phyloP scores from a whole-genome alignment of 2,797 vertebrate genomes.

The Bradypodion ventrale region DNA sequence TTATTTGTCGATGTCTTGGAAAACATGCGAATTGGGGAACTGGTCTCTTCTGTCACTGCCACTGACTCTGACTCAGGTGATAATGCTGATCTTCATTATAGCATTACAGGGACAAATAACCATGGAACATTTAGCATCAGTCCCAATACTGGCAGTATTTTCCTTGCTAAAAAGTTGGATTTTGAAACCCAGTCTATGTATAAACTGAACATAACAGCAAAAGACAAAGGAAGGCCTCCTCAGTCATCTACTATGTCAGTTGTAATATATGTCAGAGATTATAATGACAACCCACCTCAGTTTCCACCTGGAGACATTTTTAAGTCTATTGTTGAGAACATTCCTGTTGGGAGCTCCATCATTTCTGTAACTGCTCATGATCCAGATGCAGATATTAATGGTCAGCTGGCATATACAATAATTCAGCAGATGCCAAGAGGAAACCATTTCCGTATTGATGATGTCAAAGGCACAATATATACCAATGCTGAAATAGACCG shows the following conservation, averaged over 20 bases:
- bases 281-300: conserved; percentile 94
- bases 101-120: conserved; percentile 91
- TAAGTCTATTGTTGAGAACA: conserved; percentile 93
- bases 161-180: conserved; percentile 92
- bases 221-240: conserved; percentile 89
- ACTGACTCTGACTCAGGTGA: conserved; percentile 91
- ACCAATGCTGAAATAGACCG: conserved; percentile 90
- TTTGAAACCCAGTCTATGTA: conserved; percentile 94
- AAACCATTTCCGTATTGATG: conserved; percentile 88
- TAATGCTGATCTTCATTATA: conserved; percentile 94
- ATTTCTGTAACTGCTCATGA: conserved; percentile 90
- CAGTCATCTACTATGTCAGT: conserved; percentile 92
- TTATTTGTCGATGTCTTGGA: conserved; percentile 91
- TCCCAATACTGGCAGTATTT: conserved; percentile 95
- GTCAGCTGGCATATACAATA: conserved; percentile 90
- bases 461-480: conserved; percentile 85
- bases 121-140: conserved; percentile 97
- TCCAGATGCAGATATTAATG: conserved; percentile 95
- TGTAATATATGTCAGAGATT: conserved; percentile 92
- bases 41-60: conserved; percentile 93
- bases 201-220: conserved; percentile 92
- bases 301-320: conserved; percentile 94
- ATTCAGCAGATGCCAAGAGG: conserved; percentile 92
- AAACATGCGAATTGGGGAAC: conserved; percentile 95
- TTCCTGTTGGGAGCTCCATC: conserved; percentile 89